Percentiles rank a stretch among this genome's conserved stretches.
Conservation (phyloP, 2,888 invertebrate species). For the Acleris literana region DNA sequence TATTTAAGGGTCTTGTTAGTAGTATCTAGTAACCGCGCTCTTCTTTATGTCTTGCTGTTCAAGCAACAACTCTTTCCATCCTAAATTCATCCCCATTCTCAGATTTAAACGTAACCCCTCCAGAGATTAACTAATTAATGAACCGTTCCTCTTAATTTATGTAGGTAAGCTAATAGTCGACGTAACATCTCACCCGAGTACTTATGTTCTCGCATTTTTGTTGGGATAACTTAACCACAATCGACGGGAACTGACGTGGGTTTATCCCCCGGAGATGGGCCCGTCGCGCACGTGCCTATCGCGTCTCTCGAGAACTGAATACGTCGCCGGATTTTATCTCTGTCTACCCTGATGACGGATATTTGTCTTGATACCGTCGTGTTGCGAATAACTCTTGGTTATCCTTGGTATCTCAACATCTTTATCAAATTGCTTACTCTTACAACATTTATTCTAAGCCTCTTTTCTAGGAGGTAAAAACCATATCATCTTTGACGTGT, state of each 20-base stretch:
- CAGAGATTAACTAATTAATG: conserved; percentile 25
- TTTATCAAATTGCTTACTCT: conserved; percentile 16
- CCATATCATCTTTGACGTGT: too few relatives aligned
- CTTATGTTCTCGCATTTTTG: conserved; percentile 31
- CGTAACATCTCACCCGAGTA: conserved; percentile 20
- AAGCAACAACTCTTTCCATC: too few relatives aligned
- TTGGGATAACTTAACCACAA: conserved; percentile 45
- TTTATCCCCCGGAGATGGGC: conserved; percentile 52
- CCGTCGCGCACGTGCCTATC: conserved; percentile 42
- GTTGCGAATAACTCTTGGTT: conserved; percentile 23
- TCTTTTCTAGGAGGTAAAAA: too few relatives aligned
- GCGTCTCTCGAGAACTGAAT: conserved; percentile 9
- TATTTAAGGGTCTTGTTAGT: too few relatives aligned
- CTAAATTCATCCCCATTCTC: not conserved
- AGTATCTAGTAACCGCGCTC: too few relatives aligned
- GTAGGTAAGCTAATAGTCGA: conserved; percentile 19
- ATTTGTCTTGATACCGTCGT: conserved; percentile 32
- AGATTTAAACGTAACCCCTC: conserved; percentile 9
- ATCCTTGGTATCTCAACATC: conserved; percentile 17
- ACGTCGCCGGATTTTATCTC: conserved; percentile 32
- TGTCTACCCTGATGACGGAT: conserved; percentile 24
- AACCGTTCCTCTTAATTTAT: conserved; percentile 24
- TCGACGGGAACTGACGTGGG: conserved; percentile 47
- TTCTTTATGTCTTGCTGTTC: too few relatives aligned
- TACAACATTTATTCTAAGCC: too few relatives aligned